Conservation (phyloP, 2,888 invertebrate species). For the Fragum sueziense region DNA sequence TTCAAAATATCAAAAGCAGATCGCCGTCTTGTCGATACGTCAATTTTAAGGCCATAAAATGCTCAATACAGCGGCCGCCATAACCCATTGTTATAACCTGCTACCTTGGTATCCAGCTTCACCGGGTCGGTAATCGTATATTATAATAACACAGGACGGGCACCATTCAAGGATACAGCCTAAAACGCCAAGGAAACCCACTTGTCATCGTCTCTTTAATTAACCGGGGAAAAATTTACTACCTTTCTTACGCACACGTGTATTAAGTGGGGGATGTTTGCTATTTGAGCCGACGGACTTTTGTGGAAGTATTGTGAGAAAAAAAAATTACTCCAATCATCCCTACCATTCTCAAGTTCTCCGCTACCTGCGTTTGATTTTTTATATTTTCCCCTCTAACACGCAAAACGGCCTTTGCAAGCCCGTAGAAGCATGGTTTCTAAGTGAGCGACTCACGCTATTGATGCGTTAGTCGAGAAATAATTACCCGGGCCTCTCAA, state of each 20-base stretch:
- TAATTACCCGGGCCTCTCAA: slow-evolving; percentile 12
- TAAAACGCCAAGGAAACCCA: slow-evolving; percentile 38
- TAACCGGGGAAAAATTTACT: slow-evolving; percentile 54
- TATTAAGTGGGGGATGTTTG: slow-evolving; percentile 31
- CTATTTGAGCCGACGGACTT: background rate
- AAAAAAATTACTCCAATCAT: slow-evolving; percentile 13
- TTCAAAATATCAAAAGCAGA: slow-evolving; percentile 37
- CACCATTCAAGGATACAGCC: slow-evolving; percentile 22
- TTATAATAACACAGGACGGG: slow-evolving; percentile 39
- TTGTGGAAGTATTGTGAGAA: slow-evolving; percentile 18
- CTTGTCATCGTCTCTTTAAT: slow-evolving; percentile 58
- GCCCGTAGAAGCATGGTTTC: slow-evolving; percentile 25
- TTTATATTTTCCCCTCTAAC: slow-evolving; percentile 16
- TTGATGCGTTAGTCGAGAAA: slow-evolving; percentile 45
- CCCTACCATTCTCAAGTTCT: slow-evolving; percentile 24
- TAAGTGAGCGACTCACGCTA: slow-evolving; percentile 47
- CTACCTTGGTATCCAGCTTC: slow-evolving; percentile 3
- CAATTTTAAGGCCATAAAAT: slow-evolving; percentile 57
- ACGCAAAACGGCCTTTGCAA: slow-evolving; percentile 29
- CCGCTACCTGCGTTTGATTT: background rate
- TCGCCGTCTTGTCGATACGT: slow-evolving; percentile 37
- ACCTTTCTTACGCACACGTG: slow-evolving; percentile 53
- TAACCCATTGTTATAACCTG: slow-evolving; percentile 16
- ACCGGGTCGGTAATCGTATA: slow-evolving; percentile 35
- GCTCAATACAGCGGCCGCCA: slow-evolving; percentile 33